phyloP scores from a whole-genome alignment of 1,140 invertebrate genomes.

The Trachelipus rathkii region DNA sequence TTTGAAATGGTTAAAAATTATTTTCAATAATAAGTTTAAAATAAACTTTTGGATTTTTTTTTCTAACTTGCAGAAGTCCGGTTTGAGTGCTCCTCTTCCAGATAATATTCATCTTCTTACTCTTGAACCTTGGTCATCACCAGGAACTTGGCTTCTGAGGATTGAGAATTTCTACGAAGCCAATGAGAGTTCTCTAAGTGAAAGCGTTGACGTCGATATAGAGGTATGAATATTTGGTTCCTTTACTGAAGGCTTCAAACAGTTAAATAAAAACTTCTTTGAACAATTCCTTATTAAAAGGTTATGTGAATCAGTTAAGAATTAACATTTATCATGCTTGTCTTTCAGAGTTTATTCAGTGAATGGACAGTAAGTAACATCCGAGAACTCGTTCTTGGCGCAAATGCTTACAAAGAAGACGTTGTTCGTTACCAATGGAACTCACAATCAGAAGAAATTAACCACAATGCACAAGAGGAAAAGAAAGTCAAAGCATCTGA shows the following conservation, averaged over 20 bases:
- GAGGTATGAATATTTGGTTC: neutral
- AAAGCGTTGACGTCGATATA: neutral
- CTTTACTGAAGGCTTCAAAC: too few species aligned
- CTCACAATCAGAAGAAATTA: neutral
- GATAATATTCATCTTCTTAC: conserved; percentile 23
- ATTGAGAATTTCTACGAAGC: conserved; percentile 26
- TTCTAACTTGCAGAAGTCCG: neutral
- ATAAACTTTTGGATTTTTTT: too few species aligned
- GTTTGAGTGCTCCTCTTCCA: conserved; percentile 16
- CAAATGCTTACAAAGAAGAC: conserved; percentile 9
- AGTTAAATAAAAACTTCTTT: too few species aligned
- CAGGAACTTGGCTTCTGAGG: neutral
- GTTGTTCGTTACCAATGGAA: conserved; percentile 14
- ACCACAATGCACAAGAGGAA: neutral
- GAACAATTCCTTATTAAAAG: too few species aligned
- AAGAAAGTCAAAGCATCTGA: neutral
- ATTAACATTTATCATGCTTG: neutral
- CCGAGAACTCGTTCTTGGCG: conserved; percentile 4
- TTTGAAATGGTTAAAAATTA: too few species aligned
- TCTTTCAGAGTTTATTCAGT: conserved; percentile 20
- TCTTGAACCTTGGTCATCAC: conserved; percentile 19
- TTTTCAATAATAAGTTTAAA: too few species aligned
- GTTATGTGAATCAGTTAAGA: too few species aligned
- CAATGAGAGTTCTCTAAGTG: conserved; percentile 8
- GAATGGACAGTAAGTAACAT: conserved; percentile 17